Evolutionary conservation across 2,888 invertebrate species (phyloP), one percentile per base, ranked within the genome.

Genomic region (Carterocephalus palaemon): DNA sequence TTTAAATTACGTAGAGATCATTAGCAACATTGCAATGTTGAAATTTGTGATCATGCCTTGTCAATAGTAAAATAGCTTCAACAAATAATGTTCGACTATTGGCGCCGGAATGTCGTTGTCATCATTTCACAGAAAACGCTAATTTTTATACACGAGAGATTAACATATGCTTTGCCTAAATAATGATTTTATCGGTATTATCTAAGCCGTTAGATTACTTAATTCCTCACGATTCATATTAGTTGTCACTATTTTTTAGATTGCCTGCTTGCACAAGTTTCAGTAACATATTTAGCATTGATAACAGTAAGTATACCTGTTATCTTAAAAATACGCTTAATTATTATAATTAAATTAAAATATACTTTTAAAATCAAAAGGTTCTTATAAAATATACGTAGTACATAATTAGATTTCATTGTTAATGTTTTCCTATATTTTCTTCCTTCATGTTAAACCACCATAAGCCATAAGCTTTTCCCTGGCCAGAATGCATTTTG

Each of bases 51-150:
- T 15, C 24, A 32, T 8, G 32, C 33, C 32, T 24, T 19, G 17
- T 33, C 13, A 19, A 19, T 9, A 28, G 9, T 24, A 41, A 41
- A 32, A 22, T 36, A 6, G 6, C 41, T 17, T 33, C 19, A 8
- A 20, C 41, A 26, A 33, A 41, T 41, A 33, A 20, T 26, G 34
- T 42, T 42, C 32, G 20, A 42, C 3, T 33, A 26, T 17, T 31
- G 2, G 20, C 16, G 26, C 9, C 6, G 42, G 28, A 42, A 42
- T 42, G 34, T 28, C 20, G 26, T 33, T 37, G 10, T 26, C 26
- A 13, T 19, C 12, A 42, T 20, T 34, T 32, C 1, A 16, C 17
- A 32, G 17, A 32, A 22, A 3, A 23, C 23, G 40, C 31, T 15
- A 31, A 22, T 40, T 32, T 40, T 32, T 24, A 3, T 19, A 40